These are phyloP conservation scores for Vulpes vulpes DNA, from an alignment of 2,113 vertebrate genomes.

Conservation along the genomic window DNA sequence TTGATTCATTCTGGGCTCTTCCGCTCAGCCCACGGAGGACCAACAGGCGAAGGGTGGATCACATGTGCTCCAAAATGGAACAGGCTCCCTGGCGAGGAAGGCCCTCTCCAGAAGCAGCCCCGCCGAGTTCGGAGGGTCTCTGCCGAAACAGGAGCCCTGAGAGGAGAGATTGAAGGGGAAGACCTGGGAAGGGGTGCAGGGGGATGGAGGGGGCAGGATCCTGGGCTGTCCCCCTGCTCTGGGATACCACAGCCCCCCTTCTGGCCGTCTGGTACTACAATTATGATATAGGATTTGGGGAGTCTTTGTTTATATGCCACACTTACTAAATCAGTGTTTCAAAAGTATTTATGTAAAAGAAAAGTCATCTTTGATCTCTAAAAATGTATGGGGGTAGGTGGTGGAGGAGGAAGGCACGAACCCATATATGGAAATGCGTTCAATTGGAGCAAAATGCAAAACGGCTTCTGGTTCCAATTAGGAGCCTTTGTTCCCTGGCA, in stretches of 20 bases:
- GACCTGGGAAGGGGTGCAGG: no score
- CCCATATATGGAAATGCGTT: constrained; percentile 67
- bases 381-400: constrained; percentile 36
- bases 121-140: neutral
- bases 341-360: constrained; percentile 65
- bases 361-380: constrained; percentile 83
- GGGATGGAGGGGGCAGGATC: no score
- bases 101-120: neutral
- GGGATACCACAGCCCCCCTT: neutral
- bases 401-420: constrained; percentile 65
- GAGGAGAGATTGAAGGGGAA: neutral
- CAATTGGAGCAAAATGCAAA: constrained; percentile 44
- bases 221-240: neutral
- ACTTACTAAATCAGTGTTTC: constrained; percentile 68
- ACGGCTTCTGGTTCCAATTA: constrained; percentile 73
- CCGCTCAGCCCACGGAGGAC: rapidly evolving
- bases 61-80: neutral
- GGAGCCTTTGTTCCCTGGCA: constrained; percentile 68
- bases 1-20: neutral
- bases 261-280: neutral
- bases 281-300: neutral
- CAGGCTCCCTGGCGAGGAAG: neutral
- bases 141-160: neutral
- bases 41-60: neutral
- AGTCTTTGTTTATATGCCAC: constrained; percentile 69